These are phyloP conservation scores for Porites evermanni DNA, from an alignment of 92 coral and sea anemone genomes.

Conservation along the genomic window DNA sequence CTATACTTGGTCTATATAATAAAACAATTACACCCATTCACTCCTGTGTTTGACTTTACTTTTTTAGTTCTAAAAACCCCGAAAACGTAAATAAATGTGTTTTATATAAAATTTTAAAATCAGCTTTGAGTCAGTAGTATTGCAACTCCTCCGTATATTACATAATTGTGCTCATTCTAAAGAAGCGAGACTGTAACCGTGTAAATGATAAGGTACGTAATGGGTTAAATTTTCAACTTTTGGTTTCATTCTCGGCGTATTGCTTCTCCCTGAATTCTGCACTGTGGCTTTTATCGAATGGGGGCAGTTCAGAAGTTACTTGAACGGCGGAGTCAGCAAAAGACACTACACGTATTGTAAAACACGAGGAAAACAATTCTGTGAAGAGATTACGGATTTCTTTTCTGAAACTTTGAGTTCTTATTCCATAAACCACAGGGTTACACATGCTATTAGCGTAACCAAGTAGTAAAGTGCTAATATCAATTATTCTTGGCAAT, in stretches of 20 bases:
- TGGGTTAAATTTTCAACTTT: not conserved
- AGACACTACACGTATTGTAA: not conserved
- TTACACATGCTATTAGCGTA: conserved; percentile 80
- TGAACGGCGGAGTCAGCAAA: not conserved
- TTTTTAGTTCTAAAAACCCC: too few species aligned
- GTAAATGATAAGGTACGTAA: too few species aligned
- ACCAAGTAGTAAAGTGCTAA: conserved; percentile 76
- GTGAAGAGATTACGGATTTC: conserved; percentile 42
- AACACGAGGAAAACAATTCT: conserved; percentile 1
- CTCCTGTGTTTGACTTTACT: too few species aligned
- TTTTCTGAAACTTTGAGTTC: conserved; percentile 61
- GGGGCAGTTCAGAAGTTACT: not conserved
- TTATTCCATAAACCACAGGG: conserved; percentile 75
- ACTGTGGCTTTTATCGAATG: not conserved
- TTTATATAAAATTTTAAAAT: too few species aligned
- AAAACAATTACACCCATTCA: too few species aligned
- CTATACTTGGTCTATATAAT: too few species aligned
- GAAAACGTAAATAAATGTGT: too few species aligned
- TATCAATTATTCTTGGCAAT: conserved; percentile 72
- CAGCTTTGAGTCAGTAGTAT: too few species aligned
- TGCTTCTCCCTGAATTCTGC: not conserved
- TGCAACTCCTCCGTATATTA: too few species aligned
- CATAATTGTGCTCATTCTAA: too few species aligned
- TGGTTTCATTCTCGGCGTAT: not conserved
- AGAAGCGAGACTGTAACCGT: too few species aligned